Evolutionary conservation across 2,113 vertebrate species (phyloP).

Genomic region (Corynorhinus townsendii): DNA sequence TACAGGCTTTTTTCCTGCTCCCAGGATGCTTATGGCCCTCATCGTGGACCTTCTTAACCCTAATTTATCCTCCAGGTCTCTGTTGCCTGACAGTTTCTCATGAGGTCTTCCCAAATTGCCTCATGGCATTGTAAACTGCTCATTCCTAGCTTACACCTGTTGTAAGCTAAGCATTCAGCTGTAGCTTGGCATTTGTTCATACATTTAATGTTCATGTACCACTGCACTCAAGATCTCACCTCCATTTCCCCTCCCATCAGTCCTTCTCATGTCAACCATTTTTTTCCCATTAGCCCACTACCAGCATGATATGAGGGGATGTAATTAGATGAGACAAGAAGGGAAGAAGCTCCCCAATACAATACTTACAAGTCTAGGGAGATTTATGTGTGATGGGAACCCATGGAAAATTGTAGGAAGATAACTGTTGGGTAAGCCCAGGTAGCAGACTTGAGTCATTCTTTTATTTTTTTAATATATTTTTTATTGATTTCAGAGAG

Average conservation of each 20-base stretch:
- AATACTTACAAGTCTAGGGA: background rate
- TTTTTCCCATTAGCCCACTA: background rate
- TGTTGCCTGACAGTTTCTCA: background rate
- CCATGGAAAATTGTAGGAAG: background rate
- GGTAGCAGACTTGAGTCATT: background rate
- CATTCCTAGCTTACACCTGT: background rate
- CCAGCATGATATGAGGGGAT: background rate
- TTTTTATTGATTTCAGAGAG: no score
- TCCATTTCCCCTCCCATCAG: background rate
- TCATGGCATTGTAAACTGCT: rapidly evolving
- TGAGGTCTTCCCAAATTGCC: background rate
- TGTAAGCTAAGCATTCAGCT: background rate
- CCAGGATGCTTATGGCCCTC: background rate
- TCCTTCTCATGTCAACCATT: background rate
- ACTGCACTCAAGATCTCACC: background rate
- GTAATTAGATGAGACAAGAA: background rate
- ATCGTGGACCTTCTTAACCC: background rate
- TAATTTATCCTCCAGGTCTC: background rate
- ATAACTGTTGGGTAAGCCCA: background rate
- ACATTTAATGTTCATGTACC: background rate
- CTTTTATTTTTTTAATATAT: no score
- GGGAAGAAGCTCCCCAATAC: background rate
- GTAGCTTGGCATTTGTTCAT: background rate
- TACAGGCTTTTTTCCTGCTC: background rate
- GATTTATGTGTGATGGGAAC: background rate